Evolutionary conservation across 2,797 vertebrate genomes (phyloP), one percentile per base, ranked within the genome.

Genomic region (Lepus townsendii): DNA sequence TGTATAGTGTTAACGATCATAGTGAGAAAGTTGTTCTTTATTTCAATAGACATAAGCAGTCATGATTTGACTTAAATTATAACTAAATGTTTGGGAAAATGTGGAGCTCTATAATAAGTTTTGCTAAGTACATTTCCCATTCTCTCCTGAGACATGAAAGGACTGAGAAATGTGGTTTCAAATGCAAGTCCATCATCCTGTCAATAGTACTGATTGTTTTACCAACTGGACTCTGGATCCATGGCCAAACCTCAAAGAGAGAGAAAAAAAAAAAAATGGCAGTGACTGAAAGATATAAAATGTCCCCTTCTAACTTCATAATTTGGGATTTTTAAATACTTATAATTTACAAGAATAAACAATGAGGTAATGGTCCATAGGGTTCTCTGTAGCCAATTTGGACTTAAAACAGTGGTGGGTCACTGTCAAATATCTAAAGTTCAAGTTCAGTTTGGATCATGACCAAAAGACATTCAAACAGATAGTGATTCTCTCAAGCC

Each of bases 301-400:
- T 54, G 75, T 68, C 73, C 82, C 50, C 42, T 78, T 65, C 19
- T 73, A 83, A 66, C 69, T 96, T 83, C 35, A 30, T 57, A 88
- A 96, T 60, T 92, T 80, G 69, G 52, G 13, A 88, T 90, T 93
- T 93, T 24, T 14, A 83, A 89, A 92, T 83, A 89, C 88, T 97
- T 96, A 89, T 91, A 85, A 91, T 76, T 94, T 79, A 71, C 65
- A 88, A 88, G 75, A 90, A 95, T 83, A 97, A 97, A 93, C 83
- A 96, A 76, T 95, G 91, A 97, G 35, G 86, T 83, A 95, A 96
- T 96, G 66, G 69, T 32, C 91, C 73, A 1, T 24, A 63, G 73
- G 73, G 78, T 68, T 77, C 65, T 96, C 68, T 69, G 66, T 24
- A 63, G 73, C 82, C 83, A 95, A 35, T 88, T 96, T 97, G 92